phyloP scores from a whole-genome alignment of 2,888 invertebrate species.

The Muschampia plurimacula region DNA sequence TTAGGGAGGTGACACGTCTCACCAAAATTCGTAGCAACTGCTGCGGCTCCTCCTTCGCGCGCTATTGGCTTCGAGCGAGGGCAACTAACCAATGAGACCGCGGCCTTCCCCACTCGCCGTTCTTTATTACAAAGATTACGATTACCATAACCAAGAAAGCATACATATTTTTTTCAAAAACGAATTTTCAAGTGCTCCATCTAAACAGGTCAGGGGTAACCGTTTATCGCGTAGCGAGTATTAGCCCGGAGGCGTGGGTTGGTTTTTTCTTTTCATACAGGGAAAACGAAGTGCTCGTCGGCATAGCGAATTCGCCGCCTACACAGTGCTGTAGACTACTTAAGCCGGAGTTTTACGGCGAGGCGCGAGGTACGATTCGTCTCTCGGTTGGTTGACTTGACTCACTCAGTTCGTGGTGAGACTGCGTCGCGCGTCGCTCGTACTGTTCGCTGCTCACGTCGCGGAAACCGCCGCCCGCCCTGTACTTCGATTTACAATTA shows the following conservation, averaged over 20 bases:
- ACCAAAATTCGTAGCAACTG: conserved; percentile 70
- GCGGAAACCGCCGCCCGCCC: conserved; percentile 47
- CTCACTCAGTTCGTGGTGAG: conserved; percentile 13
- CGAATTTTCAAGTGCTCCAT: not conserved
- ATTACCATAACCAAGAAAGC: conserved; percentile 66
- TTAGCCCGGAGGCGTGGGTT: not conserved
- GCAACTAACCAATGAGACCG: conserved; percentile 73
- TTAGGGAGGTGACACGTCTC: conserved; percentile 65
- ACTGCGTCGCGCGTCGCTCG: conserved; percentile 25
- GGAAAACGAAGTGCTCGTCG: not conserved
- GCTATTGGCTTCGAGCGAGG: conserved; percentile 74
- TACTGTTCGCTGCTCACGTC: not conserved
- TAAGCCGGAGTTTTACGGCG: not conserved
- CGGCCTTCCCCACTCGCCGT: conserved; percentile 71
- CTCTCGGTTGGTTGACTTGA: not conserved
- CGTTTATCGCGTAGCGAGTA: not conserved
- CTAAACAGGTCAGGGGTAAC: not conserved
- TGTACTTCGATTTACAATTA: conserved; percentile 1
- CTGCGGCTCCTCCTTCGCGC: conserved; percentile 75
- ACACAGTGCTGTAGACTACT: not conserved
- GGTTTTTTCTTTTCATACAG: not conserved
- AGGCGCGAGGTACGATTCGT: conserved; percentile 4
- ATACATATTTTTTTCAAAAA: not conserved
- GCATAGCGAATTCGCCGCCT: conserved; percentile 15
- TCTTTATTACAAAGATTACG: conserved; percentile 64